A percentile compares a stretch with the other conserved stretches of the same genome.
Conservation (phyloP, 2,113 vertebrate genomes). For the Coryphaenoides rupestris region DNA sequence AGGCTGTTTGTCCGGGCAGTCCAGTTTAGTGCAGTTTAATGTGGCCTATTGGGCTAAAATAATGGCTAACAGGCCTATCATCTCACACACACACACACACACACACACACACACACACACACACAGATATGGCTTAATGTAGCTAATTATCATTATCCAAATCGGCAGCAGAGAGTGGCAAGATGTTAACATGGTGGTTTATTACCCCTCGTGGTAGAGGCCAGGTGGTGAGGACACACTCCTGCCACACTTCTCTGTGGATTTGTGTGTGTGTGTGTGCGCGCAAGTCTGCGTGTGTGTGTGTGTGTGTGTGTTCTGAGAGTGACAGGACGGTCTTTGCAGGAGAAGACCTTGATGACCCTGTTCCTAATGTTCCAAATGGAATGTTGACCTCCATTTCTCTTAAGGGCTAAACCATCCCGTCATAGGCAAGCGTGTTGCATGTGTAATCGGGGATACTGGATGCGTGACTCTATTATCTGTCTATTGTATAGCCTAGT, state of each 20-base stretch:
- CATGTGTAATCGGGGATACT: too few relatives aligned
- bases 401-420: not conserved
- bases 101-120: too few relatives aligned
- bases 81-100: slow-evolving; percentile 1
- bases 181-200: slow-evolving; percentile 8
- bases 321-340: not conserved
- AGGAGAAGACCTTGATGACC: slow-evolving; percentile 16
- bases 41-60: slow-evolving; percentile 22
- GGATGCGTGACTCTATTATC: too few relatives aligned
- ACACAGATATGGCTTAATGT: slow-evolving; percentile 24
- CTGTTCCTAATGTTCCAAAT: slow-evolving; percentile 4
- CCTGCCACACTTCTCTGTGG: not conserved
- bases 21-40: slow-evolving; percentile 19
- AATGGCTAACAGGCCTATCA: slow-evolving; percentile 29
- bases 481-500: too few relatives aligned
- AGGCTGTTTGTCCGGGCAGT: not conserved
- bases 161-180: slow-evolving; percentile 24
- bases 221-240: slow-evolving; percentile 6
- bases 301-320: slow-evolving; percentile 26
- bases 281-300: not conserved
- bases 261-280: slow-evolving; percentile 8
- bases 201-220: slow-evolving; percentile 2
- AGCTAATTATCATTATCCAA: slow-evolving; percentile 30
- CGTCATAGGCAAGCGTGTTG: too few relatives aligned
- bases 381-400: slow-evolving; percentile 30